phyloP scores from a whole-genome alignment of 2,888 invertebrate genomes.

The Hoplodrina ambigua region DNA sequence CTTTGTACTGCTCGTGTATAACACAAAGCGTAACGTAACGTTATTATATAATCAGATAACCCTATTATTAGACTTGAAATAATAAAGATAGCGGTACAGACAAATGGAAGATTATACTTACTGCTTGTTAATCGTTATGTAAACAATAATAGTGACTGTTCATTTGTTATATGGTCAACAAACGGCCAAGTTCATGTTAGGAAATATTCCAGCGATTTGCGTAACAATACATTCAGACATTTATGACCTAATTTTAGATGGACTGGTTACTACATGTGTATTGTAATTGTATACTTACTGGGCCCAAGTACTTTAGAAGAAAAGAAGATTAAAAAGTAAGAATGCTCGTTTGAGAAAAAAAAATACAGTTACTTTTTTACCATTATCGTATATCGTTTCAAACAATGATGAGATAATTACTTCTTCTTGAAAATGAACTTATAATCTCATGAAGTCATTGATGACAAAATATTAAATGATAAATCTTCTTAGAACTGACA shows the following conservation, averaged over 20 bases:
- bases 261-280: not conserved
- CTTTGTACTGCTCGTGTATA: not conserved
- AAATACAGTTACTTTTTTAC: not conserved
- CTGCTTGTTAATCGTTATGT: conserved; percentile 29
- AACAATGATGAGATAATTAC: not conserved
- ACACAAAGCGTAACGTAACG: conserved; percentile 11
- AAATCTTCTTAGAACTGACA: conserved; percentile 32
- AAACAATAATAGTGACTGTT: conserved; percentile 20
- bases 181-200: conserved; percentile 36
- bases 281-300: not conserved
- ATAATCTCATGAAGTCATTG: conserved; percentile 18
- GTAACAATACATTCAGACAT: not conserved
- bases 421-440: conserved; percentile 4
- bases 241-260: not conserved
- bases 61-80: conserved; percentile 44
- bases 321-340: too few relatives aligned
- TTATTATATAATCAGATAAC: conserved; percentile 48
- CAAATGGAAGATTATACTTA: conserved; percentile 31
- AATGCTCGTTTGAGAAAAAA: too few relatives aligned
- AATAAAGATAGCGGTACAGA: conserved; percentile 33
- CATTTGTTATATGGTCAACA: conserved; percentile 7
- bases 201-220: conserved; percentile 28
- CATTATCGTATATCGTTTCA: not conserved
- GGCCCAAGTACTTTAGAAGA: too few relatives aligned
- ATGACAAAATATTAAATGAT: conserved; percentile 40